These are phyloP conservation scores for Hoplias malabaricus DNA, from an alignment of 2,113 vertebrate species.

Conservation along the genomic window DNA sequence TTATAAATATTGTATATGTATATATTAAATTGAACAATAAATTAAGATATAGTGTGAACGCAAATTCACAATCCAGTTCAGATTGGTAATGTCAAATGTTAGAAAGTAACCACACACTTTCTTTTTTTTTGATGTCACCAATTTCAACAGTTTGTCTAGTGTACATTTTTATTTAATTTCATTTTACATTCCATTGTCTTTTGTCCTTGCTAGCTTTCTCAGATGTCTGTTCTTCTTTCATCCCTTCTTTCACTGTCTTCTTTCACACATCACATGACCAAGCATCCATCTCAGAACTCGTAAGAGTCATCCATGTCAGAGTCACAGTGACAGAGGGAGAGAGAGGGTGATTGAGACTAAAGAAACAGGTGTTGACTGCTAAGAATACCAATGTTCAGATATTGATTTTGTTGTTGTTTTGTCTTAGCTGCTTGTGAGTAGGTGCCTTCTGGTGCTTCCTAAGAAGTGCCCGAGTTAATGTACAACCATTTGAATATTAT, in stretches of 20 bases:
- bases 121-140: slow-evolving; percentile 29
- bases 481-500: slow-evolving; percentile 2
- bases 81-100: neutral
- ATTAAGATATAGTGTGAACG: neutral
- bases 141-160: neutral
- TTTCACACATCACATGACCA: slow-evolving; percentile 17
- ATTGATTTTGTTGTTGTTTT: neutral
- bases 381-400: slow-evolving; percentile 27
- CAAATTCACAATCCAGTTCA: neutral
- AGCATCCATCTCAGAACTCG: slow-evolving; percentile 20
- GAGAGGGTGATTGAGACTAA: slow-evolving; percentile 11
- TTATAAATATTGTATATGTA: no score
- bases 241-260: slow-evolving; percentile 38
- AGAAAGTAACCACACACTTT: neutral
- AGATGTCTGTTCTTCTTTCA: slow-evolving; percentile 54
- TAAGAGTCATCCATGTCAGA: slow-evolving; percentile 31
- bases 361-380: slow-evolving; percentile 14
- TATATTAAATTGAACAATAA: no score
- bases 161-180: slow-evolving; percentile 48
- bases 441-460: slow-evolving; percentile 68
- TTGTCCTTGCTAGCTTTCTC: slow-evolving; percentile 60
- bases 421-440: slow-evolving; percentile 66
- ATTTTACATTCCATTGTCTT: slow-evolving; percentile 54
- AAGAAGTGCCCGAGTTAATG: slow-evolving; percentile 19
- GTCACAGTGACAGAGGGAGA: slow-evolving; percentile 46